Conservation (phyloP, 1,140 invertebrate species). For the Drosophila serrata region DNA sequence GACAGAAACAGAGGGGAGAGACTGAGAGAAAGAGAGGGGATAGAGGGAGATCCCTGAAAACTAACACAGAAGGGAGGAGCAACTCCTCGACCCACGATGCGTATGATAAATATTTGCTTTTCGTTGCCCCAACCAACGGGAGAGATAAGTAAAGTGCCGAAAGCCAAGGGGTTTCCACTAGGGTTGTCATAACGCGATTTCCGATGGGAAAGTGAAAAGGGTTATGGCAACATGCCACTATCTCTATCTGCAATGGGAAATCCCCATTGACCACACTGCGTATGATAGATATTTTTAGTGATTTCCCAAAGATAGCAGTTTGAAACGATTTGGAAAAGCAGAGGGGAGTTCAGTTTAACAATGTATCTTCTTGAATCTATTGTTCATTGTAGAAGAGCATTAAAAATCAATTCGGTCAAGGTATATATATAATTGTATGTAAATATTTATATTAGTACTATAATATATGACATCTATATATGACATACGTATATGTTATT, state of each 20-base stretch:
- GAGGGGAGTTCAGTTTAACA: background rate
- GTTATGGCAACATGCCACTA: background rate
- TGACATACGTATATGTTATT: background rate
- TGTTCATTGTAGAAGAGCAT: background rate
- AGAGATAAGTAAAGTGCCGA: constrained; percentile 13
- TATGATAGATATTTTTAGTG: constrained; percentile 10
- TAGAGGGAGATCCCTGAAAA: background rate
- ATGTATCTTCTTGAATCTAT: too few relatives aligned
- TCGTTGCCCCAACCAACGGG: background rate
- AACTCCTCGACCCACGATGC: constrained; percentile 13
- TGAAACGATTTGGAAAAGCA: background rate
- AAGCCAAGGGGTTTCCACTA: background rate
- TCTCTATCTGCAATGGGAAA: background rate
- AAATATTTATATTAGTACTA: background rate
- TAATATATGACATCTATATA: background rate
- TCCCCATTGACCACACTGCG: constrained; percentile 12
- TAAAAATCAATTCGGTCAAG: background rate
- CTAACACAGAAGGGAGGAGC: background rate
- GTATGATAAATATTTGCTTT: constrained; percentile 38
- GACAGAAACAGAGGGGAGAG: background rate
- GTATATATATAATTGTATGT: background rate
- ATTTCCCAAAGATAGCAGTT: constrained; percentile 7
- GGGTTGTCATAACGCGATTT: background rate
- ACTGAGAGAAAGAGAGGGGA: background rate
- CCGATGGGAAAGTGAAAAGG: background rate